Conservation (phyloP, 2,113 vertebrate genomes). For the Neodon shergylaensis region DNA sequence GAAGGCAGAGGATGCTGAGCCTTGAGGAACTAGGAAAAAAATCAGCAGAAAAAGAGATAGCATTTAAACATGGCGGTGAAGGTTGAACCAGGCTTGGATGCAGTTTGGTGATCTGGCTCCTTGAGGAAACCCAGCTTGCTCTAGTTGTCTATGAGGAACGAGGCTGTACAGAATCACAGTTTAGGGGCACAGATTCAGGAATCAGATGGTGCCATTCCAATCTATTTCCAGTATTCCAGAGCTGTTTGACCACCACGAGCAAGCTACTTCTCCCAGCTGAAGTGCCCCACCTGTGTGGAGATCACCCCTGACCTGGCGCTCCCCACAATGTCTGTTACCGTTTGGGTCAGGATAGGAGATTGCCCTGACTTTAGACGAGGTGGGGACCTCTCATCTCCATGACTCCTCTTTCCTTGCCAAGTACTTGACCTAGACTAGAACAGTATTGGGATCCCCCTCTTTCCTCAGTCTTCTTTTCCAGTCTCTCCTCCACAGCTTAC, state of each 20-base stretch:
- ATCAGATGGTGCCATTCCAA: not conserved
- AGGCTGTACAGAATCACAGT: not conserved
- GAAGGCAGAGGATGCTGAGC: not conserved
- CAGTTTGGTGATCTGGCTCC: not conserved
- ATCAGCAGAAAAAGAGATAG: not conserved
- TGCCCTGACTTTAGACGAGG: not conserved
- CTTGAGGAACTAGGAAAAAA: not conserved
- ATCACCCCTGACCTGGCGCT: not conserved
- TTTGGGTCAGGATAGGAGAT: not conserved
- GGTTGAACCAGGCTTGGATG: not conserved
- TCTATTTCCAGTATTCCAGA: not conserved
- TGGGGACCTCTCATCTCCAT: too few relatives aligned
- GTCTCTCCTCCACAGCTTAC: not conserved
- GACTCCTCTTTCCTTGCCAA: not conserved
- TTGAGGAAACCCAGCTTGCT: not conserved
- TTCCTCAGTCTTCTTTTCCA: fast-evolving
- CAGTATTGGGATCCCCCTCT: not conserved
- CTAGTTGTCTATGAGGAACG: not conserved
- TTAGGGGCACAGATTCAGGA: not conserved
- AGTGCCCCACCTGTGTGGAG: not conserved
- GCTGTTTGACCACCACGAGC: not conserved
- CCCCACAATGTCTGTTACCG: fast-evolving
- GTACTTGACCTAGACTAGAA: not conserved
- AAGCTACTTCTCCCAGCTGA: not conserved
- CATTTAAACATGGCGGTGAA: not conserved